These are phyloP conservation scores for Athripsodes cinereus DNA, from an alignment of 2,888 invertebrate genomes.

Conservation along the genomic window DNA sequence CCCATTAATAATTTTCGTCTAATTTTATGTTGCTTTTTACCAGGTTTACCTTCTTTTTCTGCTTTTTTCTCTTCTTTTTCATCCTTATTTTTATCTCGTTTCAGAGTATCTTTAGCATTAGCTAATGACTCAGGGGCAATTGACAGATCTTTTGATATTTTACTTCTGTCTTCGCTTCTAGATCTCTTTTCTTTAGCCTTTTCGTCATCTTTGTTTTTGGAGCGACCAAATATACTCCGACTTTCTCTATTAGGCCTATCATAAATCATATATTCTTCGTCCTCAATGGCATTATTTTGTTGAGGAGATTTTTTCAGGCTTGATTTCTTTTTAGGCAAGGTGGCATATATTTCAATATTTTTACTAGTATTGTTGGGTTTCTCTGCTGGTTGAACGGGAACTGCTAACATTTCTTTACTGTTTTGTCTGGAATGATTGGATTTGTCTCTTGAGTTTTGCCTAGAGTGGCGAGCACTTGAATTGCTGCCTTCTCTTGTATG, in stretches of 20 bases:
- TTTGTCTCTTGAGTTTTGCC: conserved; percentile 66
- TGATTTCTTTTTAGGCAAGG: conserved; percentile 81
- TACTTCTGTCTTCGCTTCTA: conserved; percentile 79
- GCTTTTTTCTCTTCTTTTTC: conserved; percentile 57
- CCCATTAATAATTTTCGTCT: conserved; percentile 83
- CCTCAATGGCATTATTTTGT: conserved; percentile 62
- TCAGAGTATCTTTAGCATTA: conserved; percentile 46
- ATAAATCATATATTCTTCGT: conserved; percentile 59
- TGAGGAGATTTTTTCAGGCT: conserved; percentile 55
- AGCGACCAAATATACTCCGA: conserved; percentile 60
- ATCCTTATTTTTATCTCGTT: conserved; percentile 51
- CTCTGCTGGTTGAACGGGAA: conserved; percentile 21
- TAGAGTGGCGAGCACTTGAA: conserved; percentile 66
- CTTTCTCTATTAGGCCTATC: conserved; percentile 65
- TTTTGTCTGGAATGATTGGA: conserved; percentile 58
- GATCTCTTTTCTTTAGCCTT: conserved; percentile 72
- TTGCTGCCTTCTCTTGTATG: conserved; percentile 72
- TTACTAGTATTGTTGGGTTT: conserved; percentile 35
- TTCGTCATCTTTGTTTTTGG: conserved; percentile 64
- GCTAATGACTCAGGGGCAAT: conserved; percentile 54
- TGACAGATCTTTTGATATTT: conserved; percentile 65
- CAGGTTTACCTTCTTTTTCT: conserved; percentile 64
- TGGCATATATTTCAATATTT: conserved; percentile 87
- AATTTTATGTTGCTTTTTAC: conserved; percentile 88
- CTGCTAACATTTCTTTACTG: conserved; percentile 50